Evolutionary conservation across 2,888 invertebrate genomes (phyloP), one percentile per base, ranked within the genome.

Genomic region (Campoplex nolae): DNA sequence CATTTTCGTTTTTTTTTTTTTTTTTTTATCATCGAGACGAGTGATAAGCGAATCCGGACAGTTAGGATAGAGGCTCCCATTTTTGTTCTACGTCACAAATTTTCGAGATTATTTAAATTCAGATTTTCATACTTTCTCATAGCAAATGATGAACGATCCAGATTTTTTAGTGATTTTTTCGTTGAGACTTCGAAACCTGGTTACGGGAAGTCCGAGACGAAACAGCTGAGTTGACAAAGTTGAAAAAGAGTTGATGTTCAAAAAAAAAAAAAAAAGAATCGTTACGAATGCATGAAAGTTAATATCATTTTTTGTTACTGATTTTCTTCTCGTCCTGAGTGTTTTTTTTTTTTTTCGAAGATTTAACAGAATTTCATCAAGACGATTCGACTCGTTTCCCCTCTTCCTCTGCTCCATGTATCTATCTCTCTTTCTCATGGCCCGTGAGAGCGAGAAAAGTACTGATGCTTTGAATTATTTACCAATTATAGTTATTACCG

Each of bases 401-500:
- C 23, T 8, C 11, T 38, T 11, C 2, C 23, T 70, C 45, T 42
- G n/a, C 13, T 8, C 32, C 28, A 16, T 51, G 16, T 32, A 4
- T 77, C 51, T 23, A 23, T 65, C n/a, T 28, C 28, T 7, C 28
- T 35, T 28, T 8, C 38, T 51, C 68, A n/a, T 23, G 11, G 16
- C 71, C 23, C 23, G 32, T 4, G 38, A 32, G 56, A 67, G 82
- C 58, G 77, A 68, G 68, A 77, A 76, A 80, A 83, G 68, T 42
- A 58, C 58, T 68, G 83, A 83, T 79, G 82, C 86, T 82, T 84
- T 71, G 85, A 84, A 88, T 89, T 91, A 90, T 90, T 92, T 92
- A 91, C 88, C 89, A 91, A 92, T 92, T 92, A 92, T 89, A 91
- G 89, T 91, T 91, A 91, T 90, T 88, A 87, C 86, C 75, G 86